A percentile compares a stretch with the other conserved stretches of the same genome.
Conservation (phyloP, 2,797 vertebrate genomes). For the Oreortyx pictus region DNA sequence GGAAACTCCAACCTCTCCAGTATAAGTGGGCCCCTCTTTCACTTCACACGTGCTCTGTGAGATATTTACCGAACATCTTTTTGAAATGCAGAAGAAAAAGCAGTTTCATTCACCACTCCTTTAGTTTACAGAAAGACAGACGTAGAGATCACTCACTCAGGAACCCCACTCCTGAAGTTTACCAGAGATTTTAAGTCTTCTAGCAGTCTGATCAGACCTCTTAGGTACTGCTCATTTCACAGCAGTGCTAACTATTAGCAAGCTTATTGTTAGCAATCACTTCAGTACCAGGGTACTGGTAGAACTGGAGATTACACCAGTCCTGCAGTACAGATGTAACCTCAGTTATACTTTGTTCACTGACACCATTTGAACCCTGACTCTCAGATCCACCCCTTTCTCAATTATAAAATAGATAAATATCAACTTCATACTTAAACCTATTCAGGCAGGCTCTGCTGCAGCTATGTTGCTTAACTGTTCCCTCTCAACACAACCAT, state of each 20-base stretch:
- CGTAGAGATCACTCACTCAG: background rate
- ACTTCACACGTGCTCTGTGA: background rate
- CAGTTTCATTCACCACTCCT: background rate
- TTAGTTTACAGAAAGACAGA: background rate
- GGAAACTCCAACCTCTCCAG: background rate
- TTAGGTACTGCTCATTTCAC: no score
- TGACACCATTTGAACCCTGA: background rate
- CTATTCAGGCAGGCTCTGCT: background rate
- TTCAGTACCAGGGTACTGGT: background rate
- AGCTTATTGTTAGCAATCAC: background rate
- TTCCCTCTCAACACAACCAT: background rate
- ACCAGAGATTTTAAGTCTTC: background rate
- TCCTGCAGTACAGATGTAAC: background rate
- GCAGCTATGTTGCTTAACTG: background rate
- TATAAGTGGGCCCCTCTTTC: accelerated
- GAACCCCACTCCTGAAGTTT: background rate
- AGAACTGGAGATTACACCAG: background rate
- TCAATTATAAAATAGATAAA: background rate
- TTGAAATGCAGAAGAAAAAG: background rate
- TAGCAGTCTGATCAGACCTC: background rate
- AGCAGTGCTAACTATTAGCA: background rate
- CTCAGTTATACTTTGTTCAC: background rate
- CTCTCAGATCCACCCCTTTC: background rate
- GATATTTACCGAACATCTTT: background rate
- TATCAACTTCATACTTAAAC: background rate